A percentile compares a stretch with the other conserved stretches of the same genome.
phyloP scores from a whole-genome alignment of 2,888 invertebrate genomes.

The Pegoplata infirma region DNA sequence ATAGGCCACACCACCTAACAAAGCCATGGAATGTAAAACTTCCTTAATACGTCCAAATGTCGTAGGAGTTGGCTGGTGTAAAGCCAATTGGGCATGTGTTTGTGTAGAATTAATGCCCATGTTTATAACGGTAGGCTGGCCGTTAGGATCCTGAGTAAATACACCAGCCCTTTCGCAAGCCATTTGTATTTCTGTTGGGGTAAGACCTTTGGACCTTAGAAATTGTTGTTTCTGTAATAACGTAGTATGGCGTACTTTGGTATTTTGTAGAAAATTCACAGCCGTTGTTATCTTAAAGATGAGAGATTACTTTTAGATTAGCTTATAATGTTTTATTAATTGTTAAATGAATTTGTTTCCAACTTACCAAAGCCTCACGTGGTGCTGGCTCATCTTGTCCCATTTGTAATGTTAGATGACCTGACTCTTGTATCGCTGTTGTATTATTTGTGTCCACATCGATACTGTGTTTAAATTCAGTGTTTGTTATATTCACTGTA shows the following conservation, averaged over 20 bases:
- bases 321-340: not conserved
- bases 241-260: slow-evolving; percentile 88
- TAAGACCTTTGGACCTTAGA: slow-evolving; percentile 87
- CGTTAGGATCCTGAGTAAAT: slow-evolving; percentile 74
- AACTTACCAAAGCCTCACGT: slow-evolving; percentile 75
- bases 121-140: slow-evolving; percentile 73
- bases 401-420: slow-evolving; percentile 24
- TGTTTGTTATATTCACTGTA: slow-evolving; percentile 67
- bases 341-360: not conserved
- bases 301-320: not conserved
- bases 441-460: not conserved
- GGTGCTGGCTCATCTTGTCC: slow-evolving; percentile 63
- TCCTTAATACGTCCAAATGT: slow-evolving; percentile 82
- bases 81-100: slow-evolving; percentile 67
- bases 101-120: slow-evolving; percentile 70
- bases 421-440: slow-evolving; percentile 25
- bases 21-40: slow-evolving; percentile 84
- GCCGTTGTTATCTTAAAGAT: slow-evolving; percentile 87
- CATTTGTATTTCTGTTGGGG: slow-evolving; percentile 85
- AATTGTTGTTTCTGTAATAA: slow-evolving; percentile 88
- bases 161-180: slow-evolving; percentile 84
- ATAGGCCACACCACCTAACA: slow-evolving; percentile 89
- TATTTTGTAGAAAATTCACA: slow-evolving; percentile 90
- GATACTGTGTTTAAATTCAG: slow-evolving; percentile 61
- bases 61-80: slow-evolving; percentile 72